Base-by-base conservation (phyloP, 2,797 vertebrate species). In the Cynopterus sphinx region DNA sequence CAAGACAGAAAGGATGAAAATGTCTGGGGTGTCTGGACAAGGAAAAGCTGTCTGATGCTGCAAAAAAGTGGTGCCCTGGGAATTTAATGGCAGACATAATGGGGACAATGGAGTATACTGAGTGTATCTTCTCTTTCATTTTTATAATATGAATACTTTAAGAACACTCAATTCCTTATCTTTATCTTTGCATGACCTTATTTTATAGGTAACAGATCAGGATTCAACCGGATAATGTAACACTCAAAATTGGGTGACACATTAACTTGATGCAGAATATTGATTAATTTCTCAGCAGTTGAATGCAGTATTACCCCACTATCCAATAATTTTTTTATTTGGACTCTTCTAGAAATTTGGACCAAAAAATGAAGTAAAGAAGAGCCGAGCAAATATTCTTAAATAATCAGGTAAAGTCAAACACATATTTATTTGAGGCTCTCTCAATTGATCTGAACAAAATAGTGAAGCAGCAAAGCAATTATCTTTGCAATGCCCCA, bases 371-470 rank as follows among this genome's bases (percentile, higher is more conserved):
- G 75, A 95, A 86, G 75, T 78, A 78, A 96, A 93, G 53, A 92
- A 97, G 63, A 96, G 97, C 75, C 91, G 91, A 96, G 95, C 94
- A 97, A 94, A 98, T 95, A 41, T 21, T 41, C 70, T 83, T 46
- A 85, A 83, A 78, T 74, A 97, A 91, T 65, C 85, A 84, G 88
- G 84, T 61, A 55, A 94, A 87, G 46, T 67, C 55, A 70, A 79
- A n/a, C 61, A 39, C 16, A 4, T 28, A 24, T 65, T 87, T 11
- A 41, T 61, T 93, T 90, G 46, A 65, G 26, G 24, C 11, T 75
- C 6, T 73, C 31, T 73, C 49, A 8, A 0, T 3, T 68, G 26
- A 33, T 31, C 39, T 81, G 61, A 19, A 63, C 71, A 16, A 68
- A 77, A 89, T 15, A 15, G 36, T 51, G 36, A 74, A 19, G 13